phyloP scores from a whole-genome alignment of 2,888 invertebrate species.

The Exephanes ischioxanthus region DNA sequence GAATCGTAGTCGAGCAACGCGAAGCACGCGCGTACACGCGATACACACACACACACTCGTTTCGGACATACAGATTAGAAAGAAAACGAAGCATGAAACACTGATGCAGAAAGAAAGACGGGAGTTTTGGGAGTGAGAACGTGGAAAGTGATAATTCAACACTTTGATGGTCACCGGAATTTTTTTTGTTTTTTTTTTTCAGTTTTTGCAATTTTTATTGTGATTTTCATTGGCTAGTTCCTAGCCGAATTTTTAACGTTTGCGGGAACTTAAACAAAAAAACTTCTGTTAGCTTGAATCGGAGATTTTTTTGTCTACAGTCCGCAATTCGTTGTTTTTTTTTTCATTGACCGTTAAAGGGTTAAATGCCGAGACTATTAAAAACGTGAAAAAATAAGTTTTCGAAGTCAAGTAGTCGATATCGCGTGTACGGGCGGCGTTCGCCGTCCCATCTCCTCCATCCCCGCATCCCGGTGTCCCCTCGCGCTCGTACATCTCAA shows the following conservation, averaged over 20 bases:
- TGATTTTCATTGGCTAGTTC: background rate
- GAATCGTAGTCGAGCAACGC: conserved; percentile 40
- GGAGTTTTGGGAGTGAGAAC: background rate
- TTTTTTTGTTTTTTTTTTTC: background rate
- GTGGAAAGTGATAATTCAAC: background rate
- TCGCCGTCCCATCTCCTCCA: conserved; percentile 60
- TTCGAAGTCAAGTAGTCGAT: conserved; percentile 9
- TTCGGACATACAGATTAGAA: conserved; percentile 15
- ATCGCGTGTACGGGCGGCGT: conserved; percentile 63
- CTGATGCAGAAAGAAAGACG: background rate
- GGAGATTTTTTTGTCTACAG: background rate
- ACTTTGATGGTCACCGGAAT: background rate
- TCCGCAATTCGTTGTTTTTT: background rate
- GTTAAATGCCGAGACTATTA: background rate
- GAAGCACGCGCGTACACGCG: conserved; percentile 47
- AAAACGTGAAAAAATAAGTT: background rate
- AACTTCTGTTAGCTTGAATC: background rate
- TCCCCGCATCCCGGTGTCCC: conserved; percentile 65
- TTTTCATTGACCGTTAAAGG: background rate
- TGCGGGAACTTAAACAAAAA: background rate
- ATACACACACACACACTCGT: conserved; percentile 32
- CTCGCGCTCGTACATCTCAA: conserved; percentile 61
- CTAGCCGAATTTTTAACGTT: background rate
- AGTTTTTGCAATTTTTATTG: background rate
- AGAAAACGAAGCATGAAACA: conserved; percentile 3